These are phyloP conservation scores for Actias luna DNA, from an alignment of 2,888 invertebrate genomes.

Conservation along the genomic window DNA sequence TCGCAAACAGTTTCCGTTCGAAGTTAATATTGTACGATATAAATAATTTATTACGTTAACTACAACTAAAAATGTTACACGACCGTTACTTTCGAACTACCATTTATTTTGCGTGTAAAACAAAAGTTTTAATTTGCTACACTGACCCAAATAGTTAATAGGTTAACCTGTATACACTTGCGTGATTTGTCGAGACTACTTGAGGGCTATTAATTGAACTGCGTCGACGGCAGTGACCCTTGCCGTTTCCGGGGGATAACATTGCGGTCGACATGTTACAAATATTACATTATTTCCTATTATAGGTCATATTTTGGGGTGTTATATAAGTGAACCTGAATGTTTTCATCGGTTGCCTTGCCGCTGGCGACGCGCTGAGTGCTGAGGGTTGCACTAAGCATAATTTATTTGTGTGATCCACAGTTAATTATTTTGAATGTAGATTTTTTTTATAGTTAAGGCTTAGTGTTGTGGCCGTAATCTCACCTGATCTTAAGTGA, in stretches of 20 bases:
- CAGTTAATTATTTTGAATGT: too few relatives aligned
- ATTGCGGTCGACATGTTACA: constrained; percentile 9
- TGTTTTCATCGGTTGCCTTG: too few relatives aligned
- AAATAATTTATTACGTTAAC: not conserved
- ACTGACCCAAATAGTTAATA: constrained; percentile 56
- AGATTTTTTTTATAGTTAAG: too few relatives aligned
- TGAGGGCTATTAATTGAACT: constrained; percentile 3
- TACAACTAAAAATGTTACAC: constrained; percentile 1
- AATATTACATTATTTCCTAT: not conserved
- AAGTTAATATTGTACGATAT: not conserved
- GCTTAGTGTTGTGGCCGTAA: too few relatives aligned
- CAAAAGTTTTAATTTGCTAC: constrained; percentile 53
- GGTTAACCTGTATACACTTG: constrained; percentile 30
- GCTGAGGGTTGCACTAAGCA: too few relatives aligned
- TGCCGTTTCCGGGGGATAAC: constrained; percentile 12
- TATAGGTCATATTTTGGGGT: not conserved
- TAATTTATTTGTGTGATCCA: too few relatives aligned
- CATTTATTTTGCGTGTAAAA: constrained; percentile 51
- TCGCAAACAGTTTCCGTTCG: not conserved
- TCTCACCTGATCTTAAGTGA: too few relatives aligned
- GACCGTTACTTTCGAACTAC: constrained; percentile 14
- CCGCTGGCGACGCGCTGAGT: too few relatives aligned
- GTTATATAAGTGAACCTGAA: not conserved
- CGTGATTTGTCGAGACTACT: constrained; percentile 36
- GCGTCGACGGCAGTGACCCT: constrained; percentile 12